Conservation (phyloP, 2,113 vertebrate species). For the Bombycilla garrulus region DNA sequence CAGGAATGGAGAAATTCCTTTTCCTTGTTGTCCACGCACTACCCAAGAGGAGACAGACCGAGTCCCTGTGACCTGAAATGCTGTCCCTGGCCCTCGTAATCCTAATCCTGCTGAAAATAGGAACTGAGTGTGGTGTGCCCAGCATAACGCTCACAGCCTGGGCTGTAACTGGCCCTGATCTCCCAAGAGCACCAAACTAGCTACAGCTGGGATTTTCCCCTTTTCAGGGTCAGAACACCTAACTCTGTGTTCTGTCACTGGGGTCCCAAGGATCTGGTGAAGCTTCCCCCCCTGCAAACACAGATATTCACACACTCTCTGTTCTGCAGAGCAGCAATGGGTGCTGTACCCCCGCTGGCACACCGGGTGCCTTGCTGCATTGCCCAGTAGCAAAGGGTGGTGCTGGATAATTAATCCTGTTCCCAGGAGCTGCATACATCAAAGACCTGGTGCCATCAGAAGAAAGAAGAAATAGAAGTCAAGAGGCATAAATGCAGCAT, state of each 20-base stretch:
- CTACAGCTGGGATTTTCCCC: accelerated
- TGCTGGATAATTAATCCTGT: neutral
- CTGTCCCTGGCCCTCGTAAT: neutral
- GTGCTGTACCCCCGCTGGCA: accelerated
- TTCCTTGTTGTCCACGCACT: neutral
- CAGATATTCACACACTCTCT: accelerated
- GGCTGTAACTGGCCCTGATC: neutral
- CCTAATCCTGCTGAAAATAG: neutral
- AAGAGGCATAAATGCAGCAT: accelerated
- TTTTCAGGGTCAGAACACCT: accelerated
- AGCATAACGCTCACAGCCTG: accelerated
- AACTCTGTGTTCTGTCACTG: accelerated
- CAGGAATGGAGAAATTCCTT: neutral
- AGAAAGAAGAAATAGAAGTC: neutral
- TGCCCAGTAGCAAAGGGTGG: neutral
- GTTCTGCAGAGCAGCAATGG: accelerated
- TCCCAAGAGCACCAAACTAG: neutral
- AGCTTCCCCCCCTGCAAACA: neutral
- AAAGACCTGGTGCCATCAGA: neutral
- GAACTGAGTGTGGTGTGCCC: accelerated
- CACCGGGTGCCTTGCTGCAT: accelerated
- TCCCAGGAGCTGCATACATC: neutral
- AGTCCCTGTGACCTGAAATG: neutral
- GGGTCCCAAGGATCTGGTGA: accelerated
- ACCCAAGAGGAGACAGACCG: accelerated